phyloP scores from a whole-genome alignment of 1,140 invertebrate genomes.

The Trissolcus basalis region DNA sequence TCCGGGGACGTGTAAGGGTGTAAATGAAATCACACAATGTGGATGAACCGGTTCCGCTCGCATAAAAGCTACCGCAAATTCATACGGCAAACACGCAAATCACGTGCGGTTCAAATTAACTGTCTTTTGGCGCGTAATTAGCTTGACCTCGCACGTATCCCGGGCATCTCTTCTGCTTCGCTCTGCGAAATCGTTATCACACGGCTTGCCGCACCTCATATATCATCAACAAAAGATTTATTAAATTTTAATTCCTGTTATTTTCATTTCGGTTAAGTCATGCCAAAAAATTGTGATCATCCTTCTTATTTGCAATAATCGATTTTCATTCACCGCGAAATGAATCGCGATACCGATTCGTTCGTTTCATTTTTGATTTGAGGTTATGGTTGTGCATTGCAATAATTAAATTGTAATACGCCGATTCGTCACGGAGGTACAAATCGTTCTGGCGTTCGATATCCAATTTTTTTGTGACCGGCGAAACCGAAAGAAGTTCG shows the following conservation, averaged over 20 bases:
- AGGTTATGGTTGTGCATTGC: too few species aligned
- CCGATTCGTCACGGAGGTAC: slow-evolving; percentile 27
- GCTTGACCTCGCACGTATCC: slow-evolving; percentile 48
- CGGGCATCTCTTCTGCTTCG: slow-evolving; percentile 43
- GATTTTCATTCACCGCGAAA: too few species aligned
- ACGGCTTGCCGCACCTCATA: too few species aligned
- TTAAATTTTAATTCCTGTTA: slow-evolving; percentile 18
- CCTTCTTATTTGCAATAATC: slow-evolving; percentile 6
- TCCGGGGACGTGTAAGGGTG: not conserved
- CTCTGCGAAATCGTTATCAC: slow-evolving; percentile 5
- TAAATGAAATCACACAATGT: slow-evolving; percentile 31
- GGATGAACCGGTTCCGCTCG: slow-evolving; percentile 38
- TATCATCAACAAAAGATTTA: slow-evolving; percentile 15
- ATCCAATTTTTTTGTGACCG: slow-evolving; percentile 29
- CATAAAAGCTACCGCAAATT: slow-evolving; percentile 57
- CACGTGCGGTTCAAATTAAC: slow-evolving; percentile 46
- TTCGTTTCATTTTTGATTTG: too few species aligned
- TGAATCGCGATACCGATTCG: too few species aligned
- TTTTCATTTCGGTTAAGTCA: too few species aligned
- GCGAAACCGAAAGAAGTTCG: slow-evolving; percentile 41
- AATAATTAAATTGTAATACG: slow-evolving; percentile 18
- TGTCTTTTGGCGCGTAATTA: slow-evolving; percentile 54
- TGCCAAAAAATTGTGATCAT: too few species aligned
- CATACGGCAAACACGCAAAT: slow-evolving; percentile 56
- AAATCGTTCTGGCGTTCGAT: slow-evolving; percentile 21